Conservation (phyloP, 2,797 vertebrate genomes). For the Dermochelys coriacea region DNA sequence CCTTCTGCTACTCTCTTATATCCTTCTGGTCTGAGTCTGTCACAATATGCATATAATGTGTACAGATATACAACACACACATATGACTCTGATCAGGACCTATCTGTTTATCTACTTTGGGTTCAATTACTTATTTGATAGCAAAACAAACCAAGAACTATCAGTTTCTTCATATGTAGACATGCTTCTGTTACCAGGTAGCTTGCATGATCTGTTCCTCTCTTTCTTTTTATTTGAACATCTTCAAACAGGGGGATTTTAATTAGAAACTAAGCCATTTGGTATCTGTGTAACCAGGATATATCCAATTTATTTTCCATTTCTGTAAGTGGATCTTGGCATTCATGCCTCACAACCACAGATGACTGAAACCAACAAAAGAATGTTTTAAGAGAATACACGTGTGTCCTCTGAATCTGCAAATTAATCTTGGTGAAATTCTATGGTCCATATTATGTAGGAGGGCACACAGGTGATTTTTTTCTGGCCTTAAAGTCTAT, state of each 20-base stretch:
- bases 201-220: neutral
- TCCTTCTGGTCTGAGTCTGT: no score
- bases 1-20: no score
- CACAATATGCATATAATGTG: neutral
- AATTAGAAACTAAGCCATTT: neutral
- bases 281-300: neutral
- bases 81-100: neutral
- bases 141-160: neutral
- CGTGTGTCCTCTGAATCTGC: neutral
- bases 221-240: neutral
- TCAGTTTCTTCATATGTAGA: neutral
- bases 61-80: neutral
- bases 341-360: neutral
- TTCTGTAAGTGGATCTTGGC: neutral
- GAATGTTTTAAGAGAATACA: neutral
- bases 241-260: neutral
- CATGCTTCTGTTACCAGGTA: neutral
- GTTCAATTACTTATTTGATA: neutral
- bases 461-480: neutral
- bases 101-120: neutral
- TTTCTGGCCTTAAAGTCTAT: neutral
- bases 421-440: neutral
- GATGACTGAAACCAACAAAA: neutral
- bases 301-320: constrained; percentile 1
- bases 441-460: neutral